These are phyloP conservation scores for Lindbergichthys nudifrons DNA, from an alignment of 2,797 vertebrate genomes.

Conservation along the genomic window DNA sequence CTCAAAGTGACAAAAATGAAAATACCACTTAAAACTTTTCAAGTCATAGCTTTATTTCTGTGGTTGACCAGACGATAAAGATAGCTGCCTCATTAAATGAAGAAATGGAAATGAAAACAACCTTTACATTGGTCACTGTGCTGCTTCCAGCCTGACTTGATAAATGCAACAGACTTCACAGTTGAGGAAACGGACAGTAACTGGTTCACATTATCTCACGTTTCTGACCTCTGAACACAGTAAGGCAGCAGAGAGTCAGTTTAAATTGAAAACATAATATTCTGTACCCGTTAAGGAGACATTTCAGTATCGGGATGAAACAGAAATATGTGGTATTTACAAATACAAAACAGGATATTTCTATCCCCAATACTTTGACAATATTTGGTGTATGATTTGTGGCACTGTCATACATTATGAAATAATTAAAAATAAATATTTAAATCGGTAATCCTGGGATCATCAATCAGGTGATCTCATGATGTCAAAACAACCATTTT, in stretches of 20 bases:
- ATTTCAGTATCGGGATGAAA: not conserved
- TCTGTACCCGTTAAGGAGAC: conserved; percentile 3
- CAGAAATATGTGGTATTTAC: not conserved
- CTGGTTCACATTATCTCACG: conserved; percentile 55
- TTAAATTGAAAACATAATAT: conserved; percentile 1
- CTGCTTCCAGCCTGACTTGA: conserved; percentile 9
- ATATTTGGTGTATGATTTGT: conserved; percentile 7
- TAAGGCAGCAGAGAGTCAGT: not conserved
- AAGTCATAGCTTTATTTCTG: conserved; percentile 80
- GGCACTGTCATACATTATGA: conserved; percentile 12
- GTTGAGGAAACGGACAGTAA: conserved; percentile 33
- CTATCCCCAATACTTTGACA: conserved; percentile 5
- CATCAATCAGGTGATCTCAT: too few relatives aligned
- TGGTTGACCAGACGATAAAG: conserved; percentile 52
- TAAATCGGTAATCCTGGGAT: conserved; percentile 12
- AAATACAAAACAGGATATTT: conserved; percentile 19
- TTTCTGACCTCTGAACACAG: conserved; percentile 4
- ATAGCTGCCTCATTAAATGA: conserved; percentile 77
- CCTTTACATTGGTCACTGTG: conserved; percentile 31
- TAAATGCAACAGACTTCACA: conserved; percentile 18
- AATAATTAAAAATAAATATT: conserved; percentile 10
- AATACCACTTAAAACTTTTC: conserved; percentile 18
- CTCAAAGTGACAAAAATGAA: not conserved
- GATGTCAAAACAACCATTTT: too few relatives aligned
- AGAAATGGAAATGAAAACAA: conserved; percentile 28